Evolutionary conservation across 2,113 vertebrate species (phyloP).

Genomic region (Lasiurus borealis): DNA sequence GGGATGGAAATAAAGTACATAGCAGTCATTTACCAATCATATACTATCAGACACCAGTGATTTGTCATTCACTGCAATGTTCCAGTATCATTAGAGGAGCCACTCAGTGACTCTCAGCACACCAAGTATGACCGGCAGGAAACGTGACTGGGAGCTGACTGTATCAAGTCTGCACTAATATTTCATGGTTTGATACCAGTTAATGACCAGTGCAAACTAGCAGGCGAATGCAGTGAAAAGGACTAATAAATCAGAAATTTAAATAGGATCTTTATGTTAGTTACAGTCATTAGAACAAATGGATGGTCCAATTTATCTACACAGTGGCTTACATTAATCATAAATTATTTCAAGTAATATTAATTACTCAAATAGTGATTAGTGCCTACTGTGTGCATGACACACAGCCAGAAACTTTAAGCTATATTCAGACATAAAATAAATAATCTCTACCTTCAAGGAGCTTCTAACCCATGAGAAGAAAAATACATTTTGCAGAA

Average conservation of each 20-base stretch:
- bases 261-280: constrained; percentile 79
- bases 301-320: constrained; percentile 63
- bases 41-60: constrained; percentile 63
- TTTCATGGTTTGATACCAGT: constrained; percentile 38
- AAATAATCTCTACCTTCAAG: constrained; percentile 14
- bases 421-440: neutral
- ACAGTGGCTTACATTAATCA: constrained; percentile 80
- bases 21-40: constrained; percentile 66
- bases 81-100: constrained; percentile 56
- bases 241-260: constrained; percentile 78
- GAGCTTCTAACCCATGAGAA: neutral
- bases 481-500: constrained; percentile 3
- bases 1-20: constrained; percentile 56
- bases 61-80: constrained; percentile 55
- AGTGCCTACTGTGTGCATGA: constrained; percentile 23
- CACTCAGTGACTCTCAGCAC: constrained; percentile 30
- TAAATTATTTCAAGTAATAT: constrained; percentile 65
- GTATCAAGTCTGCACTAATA: neutral
- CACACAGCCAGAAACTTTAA: neutral
- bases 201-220: constrained; percentile 67
- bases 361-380: constrained; percentile 58
- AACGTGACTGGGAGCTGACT: neutral
- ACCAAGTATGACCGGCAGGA: neutral
- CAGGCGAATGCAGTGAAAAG: neutral
- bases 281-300: constrained; percentile 76